Conservation (phyloP, 2,888 invertebrate species). For the Drosophila paramelanica region DNA sequence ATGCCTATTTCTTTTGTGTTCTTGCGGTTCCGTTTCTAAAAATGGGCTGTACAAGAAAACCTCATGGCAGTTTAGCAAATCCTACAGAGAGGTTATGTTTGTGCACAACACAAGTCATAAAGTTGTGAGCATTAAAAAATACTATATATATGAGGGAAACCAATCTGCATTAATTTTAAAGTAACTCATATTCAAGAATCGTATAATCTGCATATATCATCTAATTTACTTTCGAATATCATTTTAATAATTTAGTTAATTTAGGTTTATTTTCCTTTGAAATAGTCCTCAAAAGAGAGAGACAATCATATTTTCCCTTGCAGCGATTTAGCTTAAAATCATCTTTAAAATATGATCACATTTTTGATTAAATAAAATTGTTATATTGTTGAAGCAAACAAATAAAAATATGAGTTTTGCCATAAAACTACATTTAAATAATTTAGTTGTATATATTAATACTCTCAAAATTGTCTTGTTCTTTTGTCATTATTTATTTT, state of each 20-base stretch:
- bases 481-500: no score
- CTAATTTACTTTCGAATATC: no score
- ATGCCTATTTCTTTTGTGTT: constrained; percentile 13
- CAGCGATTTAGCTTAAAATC: no score
- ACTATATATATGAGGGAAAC: neutral
- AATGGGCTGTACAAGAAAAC: constrained; percentile 37
- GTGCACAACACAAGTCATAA: neutral
- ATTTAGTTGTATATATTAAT: no score
- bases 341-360: neutral
- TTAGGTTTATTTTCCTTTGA: no score
- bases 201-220: neutral
- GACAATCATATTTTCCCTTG: no score
- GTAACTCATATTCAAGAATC: neutral
- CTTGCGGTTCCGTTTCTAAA: constrained; percentile 29
- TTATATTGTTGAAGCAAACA: no score
- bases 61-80: constrained; percentile 55
- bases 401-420: no score
- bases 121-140: neutral
- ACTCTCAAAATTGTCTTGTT: no score
- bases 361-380: neutral
- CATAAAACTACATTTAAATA: no score
- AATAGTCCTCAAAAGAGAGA: no score
- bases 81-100: constrained; percentile 62
- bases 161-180: neutral
- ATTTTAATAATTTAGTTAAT: no score